Conservation (phyloP, 2,113 vertebrate species). For the Columba janthina region DNA sequence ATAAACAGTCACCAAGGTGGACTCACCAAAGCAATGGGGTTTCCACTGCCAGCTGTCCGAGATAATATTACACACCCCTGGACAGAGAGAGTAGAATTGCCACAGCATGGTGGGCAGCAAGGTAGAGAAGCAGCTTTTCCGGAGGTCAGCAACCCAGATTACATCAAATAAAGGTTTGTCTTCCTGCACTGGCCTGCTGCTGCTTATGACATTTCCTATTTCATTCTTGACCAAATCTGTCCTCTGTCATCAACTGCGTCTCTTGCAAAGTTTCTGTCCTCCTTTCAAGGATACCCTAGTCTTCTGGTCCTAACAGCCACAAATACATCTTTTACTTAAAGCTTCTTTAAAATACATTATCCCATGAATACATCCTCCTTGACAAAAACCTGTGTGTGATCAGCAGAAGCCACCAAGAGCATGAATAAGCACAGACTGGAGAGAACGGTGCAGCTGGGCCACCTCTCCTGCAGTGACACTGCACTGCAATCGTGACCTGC, state of each 20-base stretch:
- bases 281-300: neutral
- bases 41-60: neutral
- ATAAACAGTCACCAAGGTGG: neutral
- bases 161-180: neutral
- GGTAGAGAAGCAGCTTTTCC: neutral
- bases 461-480: neutral
- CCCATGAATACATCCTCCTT: neutral
- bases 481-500: neutral
- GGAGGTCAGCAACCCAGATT: neutral
- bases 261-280: neutral
- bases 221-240: neutral
- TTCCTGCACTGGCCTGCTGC: neutral
- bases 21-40: neutral
- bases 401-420: neutral
- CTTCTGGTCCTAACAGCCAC: neutral
- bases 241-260: neutral
- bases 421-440: fast-evolving
- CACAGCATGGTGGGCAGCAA: neutral
- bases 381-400: neutral
- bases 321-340: neutral
- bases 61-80: neutral
- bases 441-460: neutral
- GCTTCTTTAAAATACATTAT: neutral
- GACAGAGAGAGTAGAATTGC: neutral
- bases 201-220: neutral